Conservation (phyloP, 2,113 vertebrate species). For the Sinocyclocheilus anophthalmus region DNA sequence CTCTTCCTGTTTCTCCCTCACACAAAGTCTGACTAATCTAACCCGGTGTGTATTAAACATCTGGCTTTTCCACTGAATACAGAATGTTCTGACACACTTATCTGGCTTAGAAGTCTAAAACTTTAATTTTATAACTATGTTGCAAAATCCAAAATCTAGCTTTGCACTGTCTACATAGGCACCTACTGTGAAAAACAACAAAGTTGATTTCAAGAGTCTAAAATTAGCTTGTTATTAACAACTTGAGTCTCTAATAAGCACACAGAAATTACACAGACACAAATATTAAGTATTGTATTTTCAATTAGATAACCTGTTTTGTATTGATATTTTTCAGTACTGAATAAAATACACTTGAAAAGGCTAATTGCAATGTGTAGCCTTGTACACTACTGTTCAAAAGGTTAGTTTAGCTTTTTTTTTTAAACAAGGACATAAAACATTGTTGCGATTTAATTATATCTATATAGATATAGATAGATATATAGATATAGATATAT, state of each 20-base stretch:
- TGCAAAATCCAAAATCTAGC: not conserved
- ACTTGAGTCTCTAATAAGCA: not conserved
- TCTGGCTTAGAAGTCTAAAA: conserved; percentile 8
- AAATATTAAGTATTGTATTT: no score
- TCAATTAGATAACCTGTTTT: not conserved
- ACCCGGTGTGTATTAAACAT: conserved; percentile 21
- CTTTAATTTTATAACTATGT: not conserved
- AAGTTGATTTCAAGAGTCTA: not conserved
- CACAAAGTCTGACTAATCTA: conserved; percentile 18
- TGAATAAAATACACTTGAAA: not conserved
- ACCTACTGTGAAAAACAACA: not conserved
- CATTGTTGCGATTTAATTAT: no score
- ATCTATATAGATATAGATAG: no score
- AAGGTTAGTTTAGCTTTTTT: no score
- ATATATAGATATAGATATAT: no score
- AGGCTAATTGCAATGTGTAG: no score
- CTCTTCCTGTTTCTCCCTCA: not conserved
- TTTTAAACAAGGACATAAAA: no score
- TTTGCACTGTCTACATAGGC: not conserved
- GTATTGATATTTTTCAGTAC: not conserved
- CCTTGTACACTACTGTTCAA: no score
- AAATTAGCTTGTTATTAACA: not conserved
- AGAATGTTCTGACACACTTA: conserved; percentile 2
- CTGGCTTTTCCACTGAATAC: conserved; percentile 12
- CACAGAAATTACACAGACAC: no score